Conservation (phyloP, 2,888 invertebrate genomes). For the Siphonodentalium dalli region DNA sequence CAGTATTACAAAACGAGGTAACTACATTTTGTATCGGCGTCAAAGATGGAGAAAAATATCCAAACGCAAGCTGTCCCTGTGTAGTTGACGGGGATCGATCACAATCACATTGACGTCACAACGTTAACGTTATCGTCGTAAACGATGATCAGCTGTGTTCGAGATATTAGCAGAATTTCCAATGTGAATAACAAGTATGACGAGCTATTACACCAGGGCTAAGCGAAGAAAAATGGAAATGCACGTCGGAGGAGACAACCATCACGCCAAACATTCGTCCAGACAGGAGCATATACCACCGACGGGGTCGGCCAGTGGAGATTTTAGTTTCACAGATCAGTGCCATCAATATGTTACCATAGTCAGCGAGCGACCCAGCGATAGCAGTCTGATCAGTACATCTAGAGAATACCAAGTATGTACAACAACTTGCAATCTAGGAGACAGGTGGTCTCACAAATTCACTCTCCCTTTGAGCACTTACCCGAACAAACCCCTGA, state of each 20-base stretch:
- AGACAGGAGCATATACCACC: conserved; percentile 31
- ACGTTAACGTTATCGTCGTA: too few relatives aligned
- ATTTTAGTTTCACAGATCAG: conserved; percentile 28
- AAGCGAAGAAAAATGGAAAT: conserved; percentile 53
- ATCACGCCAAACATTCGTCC: conserved; percentile 33
- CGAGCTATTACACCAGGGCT: conserved; percentile 36
- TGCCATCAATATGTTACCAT: conserved; percentile 42
- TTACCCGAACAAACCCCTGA: conserved; percentile 39
- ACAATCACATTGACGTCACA: too few relatives aligned
- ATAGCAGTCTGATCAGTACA: conserved; percentile 15
- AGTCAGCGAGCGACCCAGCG: conserved; percentile 20
- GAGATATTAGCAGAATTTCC: too few relatives aligned
- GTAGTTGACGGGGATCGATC: too few relatives aligned
- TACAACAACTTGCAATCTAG: conserved; percentile 48
- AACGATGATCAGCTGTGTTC: too few relatives aligned
- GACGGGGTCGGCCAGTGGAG: conserved; percentile 41
- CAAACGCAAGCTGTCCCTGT: too few relatives aligned
- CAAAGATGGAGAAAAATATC: too few relatives aligned
- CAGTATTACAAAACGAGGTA: too few relatives aligned
- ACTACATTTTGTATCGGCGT: too few relatives aligned
- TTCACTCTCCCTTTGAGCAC: conserved; percentile 49
- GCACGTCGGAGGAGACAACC: conserved; percentile 48
- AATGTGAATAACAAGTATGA: too few relatives aligned
- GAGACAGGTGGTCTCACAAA: conserved; percentile 52
- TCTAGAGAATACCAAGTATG: conserved; percentile 27